Conservation (phyloP, 1,140 invertebrate species). For the Akabosia matsudoensis region DNA sequence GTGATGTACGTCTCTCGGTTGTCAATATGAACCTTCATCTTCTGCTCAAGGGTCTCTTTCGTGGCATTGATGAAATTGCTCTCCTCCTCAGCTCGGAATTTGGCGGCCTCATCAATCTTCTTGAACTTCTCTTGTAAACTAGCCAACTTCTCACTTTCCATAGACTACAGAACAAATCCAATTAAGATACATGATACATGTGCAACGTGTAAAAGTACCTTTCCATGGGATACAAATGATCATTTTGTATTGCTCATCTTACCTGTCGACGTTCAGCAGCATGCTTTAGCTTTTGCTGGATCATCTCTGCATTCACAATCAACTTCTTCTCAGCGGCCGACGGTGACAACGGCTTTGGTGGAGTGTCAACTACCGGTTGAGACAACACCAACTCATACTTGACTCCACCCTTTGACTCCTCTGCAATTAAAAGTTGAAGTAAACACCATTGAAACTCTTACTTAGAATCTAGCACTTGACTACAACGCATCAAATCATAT, state of each 20-base stretch:
- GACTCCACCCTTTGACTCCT: slow-evolving; percentile 66
- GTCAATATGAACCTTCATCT: slow-evolving; percentile 81
- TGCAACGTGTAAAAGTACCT: background rate
- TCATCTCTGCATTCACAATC: slow-evolving; percentile 70
- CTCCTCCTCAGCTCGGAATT: slow-evolving; percentile 82
- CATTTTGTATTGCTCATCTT: slow-evolving; percentile 47
- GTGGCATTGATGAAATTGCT: slow-evolving; percentile 76
- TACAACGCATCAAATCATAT: background rate
- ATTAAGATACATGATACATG: slow-evolving; percentile 21
- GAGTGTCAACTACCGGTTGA: slow-evolving; percentile 53
- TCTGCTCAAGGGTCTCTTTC: slow-evolving; percentile 79
- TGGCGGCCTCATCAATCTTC: slow-evolving; percentile 83
- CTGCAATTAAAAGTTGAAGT: slow-evolving; percentile 33
- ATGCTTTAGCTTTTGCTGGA: slow-evolving; percentile 83
- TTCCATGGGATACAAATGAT: background rate
- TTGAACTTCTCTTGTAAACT: slow-evolving; percentile 73
- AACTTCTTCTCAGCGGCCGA: slow-evolving; percentile 51
- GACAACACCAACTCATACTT: slow-evolving; percentile 89
- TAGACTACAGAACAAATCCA: slow-evolving; percentile 58
- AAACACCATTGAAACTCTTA: background rate
- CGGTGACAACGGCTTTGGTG: slow-evolving; percentile 52
- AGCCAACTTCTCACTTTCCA: slow-evolving; percentile 80
- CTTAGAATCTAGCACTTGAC: background rate
- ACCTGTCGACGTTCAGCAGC: slow-evolving; percentile 86
- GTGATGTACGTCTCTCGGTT: slow-evolving; percentile 84